These are phyloP conservation scores for Tetrapedia diversipes DNA, from an alignment of 2,888 invertebrate species.

Conservation along the genomic window DNA sequence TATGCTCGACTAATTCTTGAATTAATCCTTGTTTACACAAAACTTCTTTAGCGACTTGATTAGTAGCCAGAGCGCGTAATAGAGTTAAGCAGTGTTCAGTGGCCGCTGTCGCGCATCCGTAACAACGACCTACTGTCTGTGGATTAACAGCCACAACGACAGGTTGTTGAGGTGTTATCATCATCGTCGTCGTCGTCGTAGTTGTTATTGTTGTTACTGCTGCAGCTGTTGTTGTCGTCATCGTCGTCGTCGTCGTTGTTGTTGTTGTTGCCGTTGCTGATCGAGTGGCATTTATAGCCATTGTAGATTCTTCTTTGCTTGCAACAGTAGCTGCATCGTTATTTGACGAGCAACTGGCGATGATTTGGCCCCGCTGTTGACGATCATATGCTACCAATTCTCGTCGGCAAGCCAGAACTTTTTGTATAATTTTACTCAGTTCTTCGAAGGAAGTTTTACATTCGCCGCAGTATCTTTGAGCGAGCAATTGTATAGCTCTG, in stretches of 20 bases:
- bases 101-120: slow-evolving; percentile 94
- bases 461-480: slow-evolving; percentile 97
- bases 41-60: slow-evolving; percentile 88
- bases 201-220: neutral
- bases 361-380: slow-evolving; percentile 87
- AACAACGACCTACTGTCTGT: slow-evolving; percentile 86
- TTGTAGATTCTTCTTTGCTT: slow-evolving; percentile 17
- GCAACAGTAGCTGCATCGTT: neutral
- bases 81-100: slow-evolving; percentile 97
- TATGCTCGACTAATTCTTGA: slow-evolving; percentile 94
- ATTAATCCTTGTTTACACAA: slow-evolving; percentile 94
- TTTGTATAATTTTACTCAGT: slow-evolving; percentile 94
- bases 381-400: slow-evolving; percentile 96
- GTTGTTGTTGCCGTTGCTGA: neutral
- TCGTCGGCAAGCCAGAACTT: slow-evolving; percentile 94
- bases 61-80: slow-evolving; percentile 93
- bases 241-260: neutral
- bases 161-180: neutral
- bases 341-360: neutral
- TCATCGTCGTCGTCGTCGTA: neutral
- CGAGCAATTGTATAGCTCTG: slow-evolving; percentile 95
- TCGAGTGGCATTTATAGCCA: no score
- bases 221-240: neutral
- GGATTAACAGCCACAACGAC: slow-evolving; percentile 10
- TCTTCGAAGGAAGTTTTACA: slow-evolving; percentile 98